Percentiles rank a stretch among this genome's conserved stretches.
Conservation (phyloP, 2,797 vertebrate genomes). For the Rhinophrynus dorsalis region DNA sequence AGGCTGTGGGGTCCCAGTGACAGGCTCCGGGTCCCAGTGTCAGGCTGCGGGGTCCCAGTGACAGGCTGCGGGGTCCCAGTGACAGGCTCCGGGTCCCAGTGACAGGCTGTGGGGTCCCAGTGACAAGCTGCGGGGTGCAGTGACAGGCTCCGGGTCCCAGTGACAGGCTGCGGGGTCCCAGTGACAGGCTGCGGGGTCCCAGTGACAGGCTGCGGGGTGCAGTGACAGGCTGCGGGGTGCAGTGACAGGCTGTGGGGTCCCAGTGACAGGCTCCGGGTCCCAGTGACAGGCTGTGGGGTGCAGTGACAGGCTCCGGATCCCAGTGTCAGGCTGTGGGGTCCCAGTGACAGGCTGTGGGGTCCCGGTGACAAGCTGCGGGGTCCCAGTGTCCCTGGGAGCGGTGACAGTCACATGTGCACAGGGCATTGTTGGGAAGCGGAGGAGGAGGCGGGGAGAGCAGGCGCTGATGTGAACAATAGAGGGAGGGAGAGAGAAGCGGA, state of each 20-base stretch:
- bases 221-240: background rate
- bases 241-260: background rate
- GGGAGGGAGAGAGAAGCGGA: conserved; percentile 38
- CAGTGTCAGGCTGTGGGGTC: background rate
- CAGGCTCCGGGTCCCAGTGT: background rate
- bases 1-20: background rate
- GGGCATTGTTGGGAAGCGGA: conserved; percentile 53
- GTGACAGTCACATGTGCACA: background rate
- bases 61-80: too few species aligned
- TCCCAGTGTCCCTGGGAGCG: background rate
- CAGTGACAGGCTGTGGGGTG: background rate
- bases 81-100: background rate
- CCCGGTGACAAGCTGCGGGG: background rate
- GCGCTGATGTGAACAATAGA: conserved; percentile 72
- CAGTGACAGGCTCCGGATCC: background rate
- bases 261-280: background rate
- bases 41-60: background rate
- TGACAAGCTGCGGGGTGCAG: background rate
- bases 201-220: background rate
- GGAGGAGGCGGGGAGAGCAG: conserved; percentile 55
- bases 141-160: background rate
- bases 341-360: background rate
- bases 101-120: too few species aligned
- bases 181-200: background rate
- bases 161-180: background rate